phyloP scores from a whole-genome alignment of 1,140 invertebrate species.

The Hyposmocoma kahamanoa region DNA sequence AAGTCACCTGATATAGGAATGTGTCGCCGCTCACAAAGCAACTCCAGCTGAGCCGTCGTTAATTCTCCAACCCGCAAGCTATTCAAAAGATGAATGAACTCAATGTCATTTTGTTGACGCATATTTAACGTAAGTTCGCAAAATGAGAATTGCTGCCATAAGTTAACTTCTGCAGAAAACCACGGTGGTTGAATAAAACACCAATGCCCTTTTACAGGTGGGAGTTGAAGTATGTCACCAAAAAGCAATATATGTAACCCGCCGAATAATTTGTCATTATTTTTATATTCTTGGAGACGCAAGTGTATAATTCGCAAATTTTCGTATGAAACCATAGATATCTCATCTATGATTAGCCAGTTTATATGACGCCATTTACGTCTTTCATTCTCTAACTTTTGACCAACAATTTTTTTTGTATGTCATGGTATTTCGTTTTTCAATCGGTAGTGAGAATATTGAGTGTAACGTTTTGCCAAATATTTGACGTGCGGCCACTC shows the following conservation, averaged over 20 bases:
- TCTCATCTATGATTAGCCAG: constrained; percentile 30
- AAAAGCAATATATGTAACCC: constrained; percentile 20
- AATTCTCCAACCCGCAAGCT: constrained; percentile 19
- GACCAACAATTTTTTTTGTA: constrained; percentile 14
- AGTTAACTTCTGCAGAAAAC: constrained; percentile 10
- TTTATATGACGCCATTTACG: constrained; percentile 15
- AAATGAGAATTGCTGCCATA: constrained; percentile 17
- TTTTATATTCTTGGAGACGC: constrained; percentile 24
- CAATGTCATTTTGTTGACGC: constrained; percentile 16
- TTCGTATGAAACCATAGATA: constrained; percentile 28
- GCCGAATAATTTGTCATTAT: constrained; percentile 20
- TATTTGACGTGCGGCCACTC: constrained; percentile 26
- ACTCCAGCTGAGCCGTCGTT: constrained; percentile 11
- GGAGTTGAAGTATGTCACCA: constrained; percentile 29
- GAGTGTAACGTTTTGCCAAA: constrained; percentile 22
- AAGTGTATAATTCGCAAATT: constrained; percentile 16
- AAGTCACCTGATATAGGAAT: constrained; percentile 17
- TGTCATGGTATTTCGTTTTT: constrained; percentile 19
- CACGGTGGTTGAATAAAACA: constrained; percentile 20
- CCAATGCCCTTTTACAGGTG: constrained; percentile 23
- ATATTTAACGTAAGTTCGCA: constrained; percentile 16
- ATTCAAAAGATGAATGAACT: constrained; percentile 26
- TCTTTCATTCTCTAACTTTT: constrained; percentile 20
- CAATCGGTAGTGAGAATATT: constrained; percentile 20
- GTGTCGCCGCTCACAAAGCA: constrained; percentile 15